These are phyloP conservation scores for Catharus ustulatus DNA, from an alignment of 2,797 vertebrate genomes.

Conservation along the genomic window DNA sequence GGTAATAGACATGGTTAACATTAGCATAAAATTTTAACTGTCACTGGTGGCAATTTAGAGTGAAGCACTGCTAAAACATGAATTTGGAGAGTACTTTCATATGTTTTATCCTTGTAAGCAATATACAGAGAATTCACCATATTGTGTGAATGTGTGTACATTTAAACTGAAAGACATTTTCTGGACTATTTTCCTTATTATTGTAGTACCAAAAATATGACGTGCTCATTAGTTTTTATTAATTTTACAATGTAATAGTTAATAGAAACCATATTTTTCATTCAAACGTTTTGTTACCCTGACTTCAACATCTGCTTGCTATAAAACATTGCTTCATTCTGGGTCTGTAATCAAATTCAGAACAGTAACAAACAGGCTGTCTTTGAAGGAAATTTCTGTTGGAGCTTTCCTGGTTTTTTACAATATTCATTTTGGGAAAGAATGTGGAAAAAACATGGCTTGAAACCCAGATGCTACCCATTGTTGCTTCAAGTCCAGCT, in stretches of 20 bases:
- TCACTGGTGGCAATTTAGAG: background rate
- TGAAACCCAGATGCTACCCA: conserved; percentile 4
- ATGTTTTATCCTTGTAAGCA: background rate
- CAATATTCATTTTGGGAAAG: conserved; percentile 40
- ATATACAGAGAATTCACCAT: background rate
- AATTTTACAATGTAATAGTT: background rate
- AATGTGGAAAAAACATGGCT: conserved; percentile 16
- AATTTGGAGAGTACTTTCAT: background rate
- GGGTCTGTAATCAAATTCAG: conserved; percentile 49
- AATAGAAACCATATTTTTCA: conserved; percentile 25
- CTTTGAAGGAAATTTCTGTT: conserved; percentile 58
- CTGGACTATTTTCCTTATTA: background rate
- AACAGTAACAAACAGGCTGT: conserved; percentile 28
- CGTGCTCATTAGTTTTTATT: background rate
- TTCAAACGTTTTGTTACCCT: conserved; percentile 39
- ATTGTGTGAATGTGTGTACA: background rate
- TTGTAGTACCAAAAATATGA: background rate
- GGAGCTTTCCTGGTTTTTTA: conserved; percentile 43
- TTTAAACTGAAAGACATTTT: background rate
- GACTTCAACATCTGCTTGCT: conserved; percentile 54
- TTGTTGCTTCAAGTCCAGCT: background rate
- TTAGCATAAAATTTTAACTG: background rate
- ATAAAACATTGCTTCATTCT: conserved; percentile 49
- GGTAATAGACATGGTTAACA: background rate
- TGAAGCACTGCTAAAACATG: background rate